Evolutionary conservation across 2,797 vertebrate genomes (phyloP).

Genomic region (Platalea minor): DNA sequence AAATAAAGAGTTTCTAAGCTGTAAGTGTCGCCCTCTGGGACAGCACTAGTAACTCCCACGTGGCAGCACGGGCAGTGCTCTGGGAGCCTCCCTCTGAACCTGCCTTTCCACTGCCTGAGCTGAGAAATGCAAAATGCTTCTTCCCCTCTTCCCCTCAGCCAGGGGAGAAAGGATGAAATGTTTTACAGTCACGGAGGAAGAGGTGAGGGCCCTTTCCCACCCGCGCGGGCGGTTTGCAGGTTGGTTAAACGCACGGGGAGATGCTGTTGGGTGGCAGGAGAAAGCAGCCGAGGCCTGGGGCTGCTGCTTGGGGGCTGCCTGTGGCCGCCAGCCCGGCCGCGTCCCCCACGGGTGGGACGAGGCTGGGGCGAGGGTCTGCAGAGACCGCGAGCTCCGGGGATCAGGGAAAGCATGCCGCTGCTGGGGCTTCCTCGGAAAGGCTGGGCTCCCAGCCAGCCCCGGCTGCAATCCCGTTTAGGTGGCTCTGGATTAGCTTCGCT

Average conservation of each 20-base stretch:
- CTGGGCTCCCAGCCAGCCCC: fast-evolving
- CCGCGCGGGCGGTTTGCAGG: background rate
- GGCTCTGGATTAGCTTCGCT: background rate
- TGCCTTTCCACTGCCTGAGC: background rate
- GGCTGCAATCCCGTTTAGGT: fast-evolving
- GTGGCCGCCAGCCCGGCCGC: background rate
- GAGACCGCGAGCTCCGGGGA: background rate
- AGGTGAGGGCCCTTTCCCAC: background rate
- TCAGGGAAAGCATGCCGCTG: fast-evolving
- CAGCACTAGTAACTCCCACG: background rate
- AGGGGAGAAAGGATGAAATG: background rate
- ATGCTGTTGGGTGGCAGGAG: background rate
- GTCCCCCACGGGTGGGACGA: fast-evolving
- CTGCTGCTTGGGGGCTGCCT: background rate
- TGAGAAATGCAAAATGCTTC: background rate
- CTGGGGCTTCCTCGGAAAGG: background rate
- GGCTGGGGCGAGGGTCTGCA: background rate
- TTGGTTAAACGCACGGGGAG: background rate
- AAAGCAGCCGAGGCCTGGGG: background rate
- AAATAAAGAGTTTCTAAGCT: background rate
- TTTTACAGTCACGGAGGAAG: fast-evolving
- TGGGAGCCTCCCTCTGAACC: background rate
- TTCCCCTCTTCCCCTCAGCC: background rate
- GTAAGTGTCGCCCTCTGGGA: background rate
- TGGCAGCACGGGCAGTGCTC: background rate